Base-by-base conservation (phyloP, 2,113 vertebrate genomes). In the Pterocles orientalis region DNA sequence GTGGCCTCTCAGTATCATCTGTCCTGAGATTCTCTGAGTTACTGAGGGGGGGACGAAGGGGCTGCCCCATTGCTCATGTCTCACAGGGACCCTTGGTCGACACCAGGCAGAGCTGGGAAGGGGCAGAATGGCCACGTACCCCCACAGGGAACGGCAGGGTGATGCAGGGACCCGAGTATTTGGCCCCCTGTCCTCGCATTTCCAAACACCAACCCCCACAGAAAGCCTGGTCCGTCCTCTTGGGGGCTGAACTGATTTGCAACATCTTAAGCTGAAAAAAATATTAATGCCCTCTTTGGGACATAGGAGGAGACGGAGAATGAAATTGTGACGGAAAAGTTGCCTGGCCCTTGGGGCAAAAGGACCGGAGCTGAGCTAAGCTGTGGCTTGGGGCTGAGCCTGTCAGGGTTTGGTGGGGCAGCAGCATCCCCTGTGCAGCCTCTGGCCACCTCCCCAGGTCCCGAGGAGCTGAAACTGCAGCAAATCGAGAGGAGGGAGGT, bases 281-380 rank as follows among this genome's bases (percentile, higher is more conserved):
- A 65, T 3, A 4, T 18, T 24, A 1, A 1, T n/a, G 20, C 12
- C 72, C 21, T 33, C 50, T 3, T 0, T 34, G 17, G 65, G 65
- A 45, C 4, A 0, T 0, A 12, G 28, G 29, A 80, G 51, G 39
- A 51, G 58, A 36, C 0, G 0, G 5, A 58, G 29, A 25, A 8
- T 45, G 25, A 41, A 58, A 53, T 4, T 36, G 41, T 0, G 4
- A 26, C 7, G 28, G 18, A 3, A 68, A 68, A 16, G 43, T 31
- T 82, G 28, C 53, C 31, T 70, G 36, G 33, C 10, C 56, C 29
- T n/a, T 3, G 3, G 0, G 26, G 24, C 1, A 5, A 56, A n/a
- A 45, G 92, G 39, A 15, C 8, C 2, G 3, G 50, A 31, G 43
- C 5, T 12, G 41, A 41, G 41, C 41, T 41, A 41, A 41, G 5